Percentiles rank a stretch among this genome's conserved stretches.
phyloP scores from a whole-genome alignment of 2,797 vertebrate genomes.

The Pseudochromis fuscus region DNA sequence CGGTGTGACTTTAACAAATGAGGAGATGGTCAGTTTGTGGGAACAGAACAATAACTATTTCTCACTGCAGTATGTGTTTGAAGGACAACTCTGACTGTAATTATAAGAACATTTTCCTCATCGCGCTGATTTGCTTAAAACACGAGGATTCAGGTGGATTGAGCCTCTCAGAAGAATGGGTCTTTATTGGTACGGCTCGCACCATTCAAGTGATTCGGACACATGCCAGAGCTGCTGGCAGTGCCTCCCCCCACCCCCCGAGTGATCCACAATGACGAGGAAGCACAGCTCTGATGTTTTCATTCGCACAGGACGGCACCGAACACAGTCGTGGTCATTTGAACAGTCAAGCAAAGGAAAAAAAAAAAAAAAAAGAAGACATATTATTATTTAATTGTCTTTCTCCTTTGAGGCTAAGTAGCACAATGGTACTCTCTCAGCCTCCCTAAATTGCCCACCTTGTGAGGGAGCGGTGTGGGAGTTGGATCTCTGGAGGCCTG shows the following conservation, averaged over 20 bases:
- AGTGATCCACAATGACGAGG: conserved; percentile 42
- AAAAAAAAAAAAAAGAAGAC: not conserved
- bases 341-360: conserved; percentile 8
- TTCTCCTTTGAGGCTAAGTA: conserved; percentile 19
- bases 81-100: conserved; percentile 3
- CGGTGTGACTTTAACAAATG: conserved; percentile 64
- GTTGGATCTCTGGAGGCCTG: conserved; percentile 69
- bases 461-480: conserved; percentile 68
- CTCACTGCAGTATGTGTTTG: conserved; percentile 31
- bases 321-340: conserved; percentile 56
- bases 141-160: conserved; percentile 5
- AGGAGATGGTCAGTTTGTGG: conserved; percentile 13
- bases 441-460: conserved; percentile 71
- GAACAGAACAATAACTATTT: conserved; percentile 31
- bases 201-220: conserved; percentile 52
- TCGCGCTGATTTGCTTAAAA: conserved; percentile 10
- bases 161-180: conserved; percentile 10
- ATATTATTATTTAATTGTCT: conserved; percentile 30
- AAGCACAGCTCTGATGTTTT: conserved; percentile 68
- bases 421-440: conserved; percentile 26
- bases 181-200: conserved; percentile 27
- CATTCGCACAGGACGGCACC: conserved; percentile 58
- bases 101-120: conserved; percentile 4
- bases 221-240: conserved; percentile 53
- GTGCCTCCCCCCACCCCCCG: conserved; percentile 53